A percentile compares a stretch with the other conserved stretches of the same genome.
phyloP scores from a whole-genome alignment of 2,113 vertebrate genomes.

The Herpetotheres cachinnans region DNA sequence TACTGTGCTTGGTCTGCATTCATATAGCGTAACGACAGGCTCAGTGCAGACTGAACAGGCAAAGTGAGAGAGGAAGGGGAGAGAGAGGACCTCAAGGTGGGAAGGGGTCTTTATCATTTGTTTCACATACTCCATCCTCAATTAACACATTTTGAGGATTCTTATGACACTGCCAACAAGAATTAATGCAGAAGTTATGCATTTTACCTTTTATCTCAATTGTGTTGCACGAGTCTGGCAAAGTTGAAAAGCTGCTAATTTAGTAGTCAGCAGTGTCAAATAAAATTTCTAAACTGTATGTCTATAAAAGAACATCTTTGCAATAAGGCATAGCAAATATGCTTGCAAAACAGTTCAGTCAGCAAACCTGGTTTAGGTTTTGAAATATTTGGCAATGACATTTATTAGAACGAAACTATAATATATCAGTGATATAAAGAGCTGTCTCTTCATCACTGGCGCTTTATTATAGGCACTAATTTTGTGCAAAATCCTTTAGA shows the following conservation, averaged over 20 bases:
- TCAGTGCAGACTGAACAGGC: background rate
- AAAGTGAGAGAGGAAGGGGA: background rate
- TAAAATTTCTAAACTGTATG: conserved; percentile 80
- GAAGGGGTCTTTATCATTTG: background rate
- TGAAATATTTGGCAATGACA: conserved; percentile 81
- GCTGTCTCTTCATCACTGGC: conserved; percentile 73
- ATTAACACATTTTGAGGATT: conserved; percentile 57
- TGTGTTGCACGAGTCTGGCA: conserved; percentile 57
- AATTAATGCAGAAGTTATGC: conserved; percentile 49
- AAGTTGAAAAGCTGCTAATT: conserved; percentile 81
- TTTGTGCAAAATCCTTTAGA: conserved; percentile 75
- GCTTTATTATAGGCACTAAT: conserved; percentile 80
- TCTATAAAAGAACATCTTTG: conserved; percentile 80
- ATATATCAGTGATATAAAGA: conserved; percentile 80
- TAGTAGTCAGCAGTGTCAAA: conserved; percentile 78
- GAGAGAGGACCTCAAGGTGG: background rate
- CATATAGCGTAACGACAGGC: rapidly evolving
- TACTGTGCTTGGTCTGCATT: rapidly evolving
- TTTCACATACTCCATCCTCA: conserved; percentile 39
- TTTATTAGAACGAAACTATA: conserved; percentile 81
- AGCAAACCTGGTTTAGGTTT: conserved; percentile 76
- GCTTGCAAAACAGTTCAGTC: conserved; percentile 78
- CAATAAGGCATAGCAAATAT: conserved; percentile 76
- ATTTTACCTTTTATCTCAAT: conserved; percentile 65
- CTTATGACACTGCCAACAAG: conserved; percentile 47